Conservation (phyloP, 2,888 invertebrate genomes). For the Allygus modestus region DNA sequence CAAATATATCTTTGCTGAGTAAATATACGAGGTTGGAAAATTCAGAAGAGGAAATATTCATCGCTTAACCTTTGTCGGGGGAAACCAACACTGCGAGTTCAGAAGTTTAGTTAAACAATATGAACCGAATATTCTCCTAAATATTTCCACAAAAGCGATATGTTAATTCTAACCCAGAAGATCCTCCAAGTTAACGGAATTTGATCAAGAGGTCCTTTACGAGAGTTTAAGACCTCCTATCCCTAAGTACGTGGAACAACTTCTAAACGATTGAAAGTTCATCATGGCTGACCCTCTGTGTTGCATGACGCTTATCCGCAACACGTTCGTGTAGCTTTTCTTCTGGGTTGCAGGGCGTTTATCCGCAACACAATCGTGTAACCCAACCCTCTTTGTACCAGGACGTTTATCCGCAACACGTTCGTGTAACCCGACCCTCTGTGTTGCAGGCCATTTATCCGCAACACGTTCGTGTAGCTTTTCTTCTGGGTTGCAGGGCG, state of each 20-base stretch:
- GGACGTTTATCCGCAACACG: conserved; percentile 96
- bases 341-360: conserved; percentile 81
- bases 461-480: conserved; percentile 97
- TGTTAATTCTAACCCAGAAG: not conserved
- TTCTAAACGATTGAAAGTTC: not conserved
- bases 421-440: conserved; percentile 91
- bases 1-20: too few species aligned
- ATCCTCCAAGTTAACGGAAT: not conserved
- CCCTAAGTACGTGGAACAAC: not conserved
- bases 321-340: conserved; percentile 96
- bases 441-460: conserved; percentile 86
- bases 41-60: too few species aligned
- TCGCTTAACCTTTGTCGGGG: too few species aligned
- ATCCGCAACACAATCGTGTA: conserved; percentile 96
- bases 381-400: conserved; percentile 78
- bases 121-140: not conserved
- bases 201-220: not conserved
- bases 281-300: not conserved
- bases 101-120: not conserved
- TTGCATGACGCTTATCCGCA: conserved; percentile 90
- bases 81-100: not conserved
- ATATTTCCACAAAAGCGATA: conserved; percentile 20
- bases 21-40: too few species aligned
- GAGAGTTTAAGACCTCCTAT: not conserved
- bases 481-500: conserved; percentile 78